Conservation (phyloP, 2,113 vertebrate genomes). For the Tragulus kanchil region DNA sequence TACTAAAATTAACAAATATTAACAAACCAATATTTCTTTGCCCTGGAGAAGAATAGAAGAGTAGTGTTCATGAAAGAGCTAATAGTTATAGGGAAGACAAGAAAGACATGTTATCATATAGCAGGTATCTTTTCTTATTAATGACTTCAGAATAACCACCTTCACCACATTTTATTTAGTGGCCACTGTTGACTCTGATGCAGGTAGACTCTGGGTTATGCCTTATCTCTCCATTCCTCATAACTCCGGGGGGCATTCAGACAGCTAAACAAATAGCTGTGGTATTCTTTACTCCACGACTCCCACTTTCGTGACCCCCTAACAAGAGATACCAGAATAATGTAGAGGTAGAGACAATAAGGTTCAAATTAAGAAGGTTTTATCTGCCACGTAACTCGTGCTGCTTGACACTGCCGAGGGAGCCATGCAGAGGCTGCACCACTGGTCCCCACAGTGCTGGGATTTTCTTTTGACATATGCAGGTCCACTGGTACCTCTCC, state of each 20-base stretch:
- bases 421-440: background rate
- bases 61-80: background rate
- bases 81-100: background rate
- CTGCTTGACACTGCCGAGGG: background rate
- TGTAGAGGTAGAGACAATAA: background rate
- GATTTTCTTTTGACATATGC: background rate
- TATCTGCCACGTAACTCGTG: background rate
- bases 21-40: background rate
- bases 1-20: background rate
- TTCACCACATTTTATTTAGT: background rate
- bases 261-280: background rate
- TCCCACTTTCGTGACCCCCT: background rate
- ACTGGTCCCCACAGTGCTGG: background rate
- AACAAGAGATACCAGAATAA: background rate
- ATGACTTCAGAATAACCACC: background rate
- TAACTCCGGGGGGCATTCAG: background rate
- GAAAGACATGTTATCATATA: background rate
- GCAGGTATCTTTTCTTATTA: background rate
- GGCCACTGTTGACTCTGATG: background rate
- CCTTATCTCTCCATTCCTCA: background rate
- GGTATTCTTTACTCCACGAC: background rate
- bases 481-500: background rate
- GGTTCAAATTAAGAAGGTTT: background rate
- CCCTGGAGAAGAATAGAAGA: background rate
- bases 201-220: background rate